Percentiles rank a stretch among this genome's conserved stretches.
These are phyloP conservation scores for Colletes latitarsis DNA, from an alignment of 1,140 invertebrate species.

Conservation along the genomic window DNA sequence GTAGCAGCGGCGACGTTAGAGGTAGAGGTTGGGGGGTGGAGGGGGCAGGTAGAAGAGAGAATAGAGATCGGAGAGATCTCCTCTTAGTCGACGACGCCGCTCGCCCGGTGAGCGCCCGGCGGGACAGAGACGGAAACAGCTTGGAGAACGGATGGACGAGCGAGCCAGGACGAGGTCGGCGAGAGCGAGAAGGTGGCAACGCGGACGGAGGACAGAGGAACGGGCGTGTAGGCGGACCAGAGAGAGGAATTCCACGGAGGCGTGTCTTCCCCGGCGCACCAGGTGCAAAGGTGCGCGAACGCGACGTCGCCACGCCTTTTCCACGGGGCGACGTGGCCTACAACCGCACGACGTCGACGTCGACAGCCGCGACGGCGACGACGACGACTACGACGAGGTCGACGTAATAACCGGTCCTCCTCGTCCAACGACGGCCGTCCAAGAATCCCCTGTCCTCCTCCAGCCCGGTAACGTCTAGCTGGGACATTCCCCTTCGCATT, in stretches of 20 bases:
- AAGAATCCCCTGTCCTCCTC: constrained; percentile 39
- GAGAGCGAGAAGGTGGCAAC: constrained; percentile 1
- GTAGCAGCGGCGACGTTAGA: background rate
- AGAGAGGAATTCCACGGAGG: constrained; percentile 75
- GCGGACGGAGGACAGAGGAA: constrained; percentile 47
- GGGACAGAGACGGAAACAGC: constrained; percentile 12
- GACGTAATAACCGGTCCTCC: constrained; percentile 62
- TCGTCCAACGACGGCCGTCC: constrained; percentile 34
- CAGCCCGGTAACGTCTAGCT: constrained; percentile 44
- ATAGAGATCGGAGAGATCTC: constrained; percentile 62
- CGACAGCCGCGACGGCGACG: constrained; percentile 53
- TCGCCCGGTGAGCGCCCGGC: background rate
- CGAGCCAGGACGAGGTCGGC: constrained; percentile 21
- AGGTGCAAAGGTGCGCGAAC: constrained; percentile 80
- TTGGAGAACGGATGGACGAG: constrained; percentile 45
- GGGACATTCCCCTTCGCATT: constrained; percentile 29
- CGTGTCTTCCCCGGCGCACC: constrained; percentile 78
- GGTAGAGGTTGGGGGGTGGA: constrained; percentile 1
- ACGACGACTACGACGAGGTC: constrained; percentile 52
- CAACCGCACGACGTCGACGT: constrained; percentile 59
- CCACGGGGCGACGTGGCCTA: constrained; percentile 56
- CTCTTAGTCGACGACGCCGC: constrained; percentile 49
- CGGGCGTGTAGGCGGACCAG: constrained; percentile 75
- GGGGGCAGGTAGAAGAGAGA: constrained; percentile 39
- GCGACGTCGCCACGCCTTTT: constrained; percentile 79